Conservation (phyloP, 2,888 invertebrate genomes). For the Mythimna ferrago region DNA sequence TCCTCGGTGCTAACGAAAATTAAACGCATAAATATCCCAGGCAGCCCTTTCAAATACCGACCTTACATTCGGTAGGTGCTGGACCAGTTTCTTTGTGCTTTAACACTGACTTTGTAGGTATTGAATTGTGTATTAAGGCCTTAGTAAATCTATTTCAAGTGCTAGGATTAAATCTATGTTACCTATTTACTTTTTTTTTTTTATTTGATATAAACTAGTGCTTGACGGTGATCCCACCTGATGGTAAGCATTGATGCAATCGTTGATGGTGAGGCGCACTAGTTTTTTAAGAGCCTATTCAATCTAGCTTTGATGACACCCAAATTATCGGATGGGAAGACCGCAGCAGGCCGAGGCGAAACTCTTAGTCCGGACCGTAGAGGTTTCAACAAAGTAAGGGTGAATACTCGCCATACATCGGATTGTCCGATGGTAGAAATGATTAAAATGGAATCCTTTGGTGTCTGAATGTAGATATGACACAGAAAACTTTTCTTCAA, state of each 20-base stretch:
- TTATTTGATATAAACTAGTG: no score
- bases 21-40: slow-evolving; percentile 75
- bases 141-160: slow-evolving; percentile 24
- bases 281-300: no score
- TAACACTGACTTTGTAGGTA: slow-evolving; percentile 64
- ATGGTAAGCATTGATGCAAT: no score
- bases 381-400: no score
- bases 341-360: no score
- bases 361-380: no score
- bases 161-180: slow-evolving; percentile 22
- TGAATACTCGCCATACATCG: no score
- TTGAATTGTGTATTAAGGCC: slow-evolving; percentile 47
- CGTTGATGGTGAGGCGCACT: no score
- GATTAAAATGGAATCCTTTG: neutral
- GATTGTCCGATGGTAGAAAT: no score
- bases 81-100: slow-evolving; percentile 79
- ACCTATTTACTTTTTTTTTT: neutral
- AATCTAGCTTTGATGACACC: no score
- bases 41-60: slow-evolving; percentile 88
- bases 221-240: no score
- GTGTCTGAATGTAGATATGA: neutral
- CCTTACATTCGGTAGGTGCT: slow-evolving; percentile 75
- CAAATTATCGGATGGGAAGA: no score
- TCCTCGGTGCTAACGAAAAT: slow-evolving; percentile 66
- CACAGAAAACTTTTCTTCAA: neutral